Conservation (phyloP, 2,888 invertebrate genomes). For the Hipparchia sbordonii region DNA sequence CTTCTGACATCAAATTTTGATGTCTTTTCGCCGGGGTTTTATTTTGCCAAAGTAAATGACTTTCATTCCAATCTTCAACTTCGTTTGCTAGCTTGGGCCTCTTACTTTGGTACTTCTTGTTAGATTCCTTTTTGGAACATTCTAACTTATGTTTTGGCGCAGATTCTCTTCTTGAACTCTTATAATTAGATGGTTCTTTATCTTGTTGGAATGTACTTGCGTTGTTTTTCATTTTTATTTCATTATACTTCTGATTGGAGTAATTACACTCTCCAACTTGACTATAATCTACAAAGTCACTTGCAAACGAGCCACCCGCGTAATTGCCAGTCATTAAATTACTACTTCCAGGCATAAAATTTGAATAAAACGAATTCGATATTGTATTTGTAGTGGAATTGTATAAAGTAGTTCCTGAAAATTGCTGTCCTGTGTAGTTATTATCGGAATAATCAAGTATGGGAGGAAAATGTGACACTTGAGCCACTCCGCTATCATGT, state of each 20-base stretch:
- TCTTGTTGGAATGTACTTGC: constrained; percentile 62
- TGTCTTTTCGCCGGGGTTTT: constrained; percentile 65
- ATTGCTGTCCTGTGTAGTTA: constrained; percentile 68
- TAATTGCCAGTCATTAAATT: constrained; percentile 74
- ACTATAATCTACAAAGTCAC: constrained; percentile 75
- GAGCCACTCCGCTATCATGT: constrained; percentile 71
- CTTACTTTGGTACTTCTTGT: constrained; percentile 74
- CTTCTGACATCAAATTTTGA: constrained; percentile 66
- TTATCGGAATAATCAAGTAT: constrained; percentile 75
- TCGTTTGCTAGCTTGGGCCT: constrained; percentile 65
- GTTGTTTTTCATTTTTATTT: constrained; percentile 72
- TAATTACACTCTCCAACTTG: constrained; percentile 73
- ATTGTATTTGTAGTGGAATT: constrained; percentile 75
- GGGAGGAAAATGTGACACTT: constrained; percentile 77
- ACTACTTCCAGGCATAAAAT: constrained; percentile 71
- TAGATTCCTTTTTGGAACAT: constrained; percentile 75
- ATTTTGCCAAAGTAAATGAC: constrained; percentile 71
- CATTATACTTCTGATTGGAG: constrained; percentile 72
- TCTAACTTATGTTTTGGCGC: constrained; percentile 75
- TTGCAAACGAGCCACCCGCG: constrained; percentile 64
- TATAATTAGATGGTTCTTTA: constrained; percentile 61
- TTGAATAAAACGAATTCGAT: constrained; percentile 76
- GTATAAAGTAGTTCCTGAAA: constrained; percentile 72
- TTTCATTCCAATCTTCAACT: constrained; percentile 72
- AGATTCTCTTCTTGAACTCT: constrained; percentile 67